Evolutionary conservation across 2,888 invertebrate species (phyloP).

Genomic region (Drosophila fungiperda): DNA sequence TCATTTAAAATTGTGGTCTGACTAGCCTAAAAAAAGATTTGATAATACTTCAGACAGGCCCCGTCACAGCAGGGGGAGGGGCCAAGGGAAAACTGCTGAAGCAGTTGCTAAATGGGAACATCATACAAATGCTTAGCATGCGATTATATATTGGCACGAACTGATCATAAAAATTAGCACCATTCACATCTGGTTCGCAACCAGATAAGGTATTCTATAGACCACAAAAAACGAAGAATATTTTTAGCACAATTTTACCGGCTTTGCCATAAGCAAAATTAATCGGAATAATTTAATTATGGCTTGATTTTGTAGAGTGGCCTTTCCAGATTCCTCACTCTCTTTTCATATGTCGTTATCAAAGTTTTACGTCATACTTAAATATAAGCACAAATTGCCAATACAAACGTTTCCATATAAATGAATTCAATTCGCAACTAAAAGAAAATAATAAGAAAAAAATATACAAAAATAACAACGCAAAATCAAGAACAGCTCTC

Average conservation of each 20-base stretch:
- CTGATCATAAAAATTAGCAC: constrained; percentile 60
- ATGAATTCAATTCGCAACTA: constrained; percentile 59
- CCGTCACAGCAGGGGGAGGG: too few relatives aligned
- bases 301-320: constrained; percentile 18
- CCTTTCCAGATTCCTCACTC: neutral
- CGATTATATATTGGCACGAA: constrained; percentile 24
- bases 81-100: neutral
- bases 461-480: neutral
- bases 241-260: constrained; percentile 16
- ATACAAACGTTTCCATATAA: constrained; percentile 27
- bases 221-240: neutral
- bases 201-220: constrained; percentile 6
- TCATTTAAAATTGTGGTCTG: constrained; percentile 1
- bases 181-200: constrained; percentile 52
- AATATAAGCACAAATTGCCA: constrained; percentile 23
- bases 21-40: constrained; percentile 9
- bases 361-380: constrained; percentile 39
- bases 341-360: constrained; percentile 16
- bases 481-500: constrained; percentile 18
- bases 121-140: constrained; percentile 60
- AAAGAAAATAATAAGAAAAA: constrained; percentile 4
- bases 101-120: constrained; percentile 59
- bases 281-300: constrained; percentile 28
- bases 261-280: constrained; percentile 11
- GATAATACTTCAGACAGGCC: neutral